A percentile compares a stretch with the other conserved stretches of the same genome.
Evolutionary conservation across 2,797 vertebrate genomes (phyloP).

Genomic region (Gymnoscopelus braueri): DNA sequence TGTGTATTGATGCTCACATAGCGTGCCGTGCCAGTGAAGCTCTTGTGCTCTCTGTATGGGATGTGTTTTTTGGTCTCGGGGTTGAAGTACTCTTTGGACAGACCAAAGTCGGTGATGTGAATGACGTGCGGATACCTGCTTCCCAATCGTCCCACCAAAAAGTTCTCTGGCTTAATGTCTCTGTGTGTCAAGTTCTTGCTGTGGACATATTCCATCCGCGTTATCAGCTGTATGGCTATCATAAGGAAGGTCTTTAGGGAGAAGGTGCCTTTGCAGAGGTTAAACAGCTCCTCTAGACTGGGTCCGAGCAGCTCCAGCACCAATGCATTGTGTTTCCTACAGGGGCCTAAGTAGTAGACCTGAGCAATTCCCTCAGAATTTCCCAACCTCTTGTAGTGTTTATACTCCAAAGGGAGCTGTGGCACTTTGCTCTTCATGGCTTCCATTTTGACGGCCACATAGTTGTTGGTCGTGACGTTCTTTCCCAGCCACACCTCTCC

Average conservation of each 20-base stretch:
- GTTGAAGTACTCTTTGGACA: slow-evolving; percentile 99
- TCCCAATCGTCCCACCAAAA: slow-evolving; percentile 95
- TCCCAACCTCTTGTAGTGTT: slow-evolving; percentile 99
- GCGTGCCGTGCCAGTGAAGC: slow-evolving; percentile 96
- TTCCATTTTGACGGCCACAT: slow-evolving; percentile 99
- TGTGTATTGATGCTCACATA: slow-evolving; percentile 99
- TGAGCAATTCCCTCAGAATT: slow-evolving; percentile 98
- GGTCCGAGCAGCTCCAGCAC: slow-evolving; percentile 97
- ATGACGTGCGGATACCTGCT: slow-evolving; percentile 96
- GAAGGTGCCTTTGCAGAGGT: slow-evolving; percentile 97
- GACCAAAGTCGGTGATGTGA: slow-evolving; percentile 98
- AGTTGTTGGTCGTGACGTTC: slow-evolving; percentile 98
- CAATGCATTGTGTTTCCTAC: slow-evolving; percentile 99
- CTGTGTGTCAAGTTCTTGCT: slow-evolving; percentile 98
- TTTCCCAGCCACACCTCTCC: slow-evolving; percentile 97
- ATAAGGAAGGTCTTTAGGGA: slow-evolving; percentile 99
- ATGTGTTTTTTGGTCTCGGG: slow-evolving; percentile 99
- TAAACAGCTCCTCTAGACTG: slow-evolving; percentile 97
- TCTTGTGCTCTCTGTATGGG: slow-evolving; percentile 99
- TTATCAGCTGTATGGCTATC: slow-evolving; percentile 99
- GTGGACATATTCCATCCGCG: slow-evolving; percentile 97
- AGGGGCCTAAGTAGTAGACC: slow-evolving; percentile 98
- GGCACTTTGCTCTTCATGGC: slow-evolving; percentile 97
- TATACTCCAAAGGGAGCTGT: slow-evolving; percentile 97
- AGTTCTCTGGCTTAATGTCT: slow-evolving; percentile 98